Base-by-base conservation (phyloP, 23 tunicate genomes). In the Trididemnum clinides region DNA sequence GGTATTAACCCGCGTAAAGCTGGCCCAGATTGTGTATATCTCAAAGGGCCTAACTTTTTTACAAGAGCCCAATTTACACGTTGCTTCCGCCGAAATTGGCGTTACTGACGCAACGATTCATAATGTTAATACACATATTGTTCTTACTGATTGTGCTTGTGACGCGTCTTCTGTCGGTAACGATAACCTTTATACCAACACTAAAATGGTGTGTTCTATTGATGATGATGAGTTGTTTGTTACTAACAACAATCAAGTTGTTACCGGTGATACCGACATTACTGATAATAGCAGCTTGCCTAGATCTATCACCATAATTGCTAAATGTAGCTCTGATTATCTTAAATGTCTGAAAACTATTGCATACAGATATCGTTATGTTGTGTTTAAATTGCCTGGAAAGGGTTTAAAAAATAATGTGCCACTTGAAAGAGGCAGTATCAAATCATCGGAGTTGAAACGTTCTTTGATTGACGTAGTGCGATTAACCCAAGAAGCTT, bases 341-440 rank as follows among this genome's bases (percentile, higher is more conserved):
- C 25, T 12, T 7, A 7, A 73, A 18, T 73, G 80, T 37, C 10
- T 73, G 25, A 73, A 73, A 73, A 73, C 38, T 54, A 73, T 73
- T 36, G 29, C 31, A 20, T 73, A 36, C 25, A 54, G 80, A 37
- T 73, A 73, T 73, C 80, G 80, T 26, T 73, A 73, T 73, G 80
- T 73, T 39, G 80, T 73, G 57, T 2, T 6, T 19, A 37, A 38
- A 73, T 5, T 73, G 57, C 54, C 37, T 19, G 57, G 38, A 5
- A 73, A 39, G 38, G 80, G 80, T 15, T 38, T 36, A 3, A 73
- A 73, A 22, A 73, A n/a, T 36, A 28, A 73, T 36, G 3, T 73
- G 27, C 5, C 25, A 4, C 19, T 73, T 20, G 80, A 19, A 3
- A 38, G 6, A 12, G 80, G 80, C 28, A 28, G 33, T 19, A 28